These are phyloP conservation scores for Margaritifera margaritifera DNA, from an alignment of 2,888 invertebrate species.

Conservation along the genomic window DNA sequence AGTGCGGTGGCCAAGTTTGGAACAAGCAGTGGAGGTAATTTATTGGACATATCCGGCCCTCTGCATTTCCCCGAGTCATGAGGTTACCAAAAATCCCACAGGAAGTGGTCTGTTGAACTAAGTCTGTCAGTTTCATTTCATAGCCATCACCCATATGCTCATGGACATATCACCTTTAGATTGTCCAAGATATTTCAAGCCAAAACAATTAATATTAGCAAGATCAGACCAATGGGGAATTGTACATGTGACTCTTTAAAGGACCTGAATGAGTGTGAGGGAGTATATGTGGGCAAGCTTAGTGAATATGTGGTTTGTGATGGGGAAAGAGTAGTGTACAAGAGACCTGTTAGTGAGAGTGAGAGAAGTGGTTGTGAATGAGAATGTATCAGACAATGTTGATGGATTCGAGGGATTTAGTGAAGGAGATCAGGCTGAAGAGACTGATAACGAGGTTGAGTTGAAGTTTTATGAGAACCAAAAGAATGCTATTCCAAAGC, in stretches of 20 bases:
- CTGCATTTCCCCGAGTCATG: background rate
- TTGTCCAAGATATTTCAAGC: slow-evolving; percentile 8
- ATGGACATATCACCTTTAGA: slow-evolving; percentile 11
- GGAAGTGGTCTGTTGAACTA: slow-evolving; percentile 6
- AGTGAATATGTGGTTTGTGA: too few relatives aligned
- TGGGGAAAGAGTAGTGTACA: slow-evolving; percentile 9
- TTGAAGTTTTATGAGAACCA: too few relatives aligned
- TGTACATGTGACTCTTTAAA: slow-evolving; percentile 7
- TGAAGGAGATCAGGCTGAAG: too few relatives aligned
- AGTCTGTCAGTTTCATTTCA: slow-evolving; percentile 10
- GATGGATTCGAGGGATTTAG: too few relatives aligned
- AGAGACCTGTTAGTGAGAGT: slow-evolving; percentile 9
- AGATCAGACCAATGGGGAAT: background rate
- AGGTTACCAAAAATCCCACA: background rate
- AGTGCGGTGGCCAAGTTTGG: slow-evolving; percentile 2
- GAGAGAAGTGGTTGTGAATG: background rate
- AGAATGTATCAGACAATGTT: background rate
- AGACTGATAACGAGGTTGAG: too few relatives aligned
- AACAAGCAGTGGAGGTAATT: slow-evolving; percentile 6
- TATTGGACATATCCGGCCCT: slow-evolving; percentile 10
- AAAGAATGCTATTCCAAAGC: too few relatives aligned
- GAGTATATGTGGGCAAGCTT: too few relatives aligned
- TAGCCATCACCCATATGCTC: slow-evolving; percentile 10
- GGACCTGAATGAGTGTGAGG: too few relatives aligned
- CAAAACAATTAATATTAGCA: slow-evolving; percentile 5